Base-by-base conservation (phyloP, 2,113 vertebrate genomes). In the Seriola rivoliana region DNA sequence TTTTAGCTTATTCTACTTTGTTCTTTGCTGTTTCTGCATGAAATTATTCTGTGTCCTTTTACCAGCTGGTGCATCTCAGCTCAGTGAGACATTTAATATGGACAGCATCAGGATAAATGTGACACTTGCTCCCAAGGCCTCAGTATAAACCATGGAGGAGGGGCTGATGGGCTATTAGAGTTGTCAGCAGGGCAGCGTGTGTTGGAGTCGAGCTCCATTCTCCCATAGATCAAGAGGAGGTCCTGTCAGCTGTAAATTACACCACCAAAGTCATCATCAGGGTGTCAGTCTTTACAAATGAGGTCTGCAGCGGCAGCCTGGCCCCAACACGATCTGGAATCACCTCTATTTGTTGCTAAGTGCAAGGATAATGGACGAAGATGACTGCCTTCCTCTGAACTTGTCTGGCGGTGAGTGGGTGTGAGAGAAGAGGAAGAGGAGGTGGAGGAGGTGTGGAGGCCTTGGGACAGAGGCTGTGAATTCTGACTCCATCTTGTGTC, bases 211-310 rank as follows among this genome's bases (percentile, higher is more conserved):
- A 64, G 77, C 64, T 16, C 70, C 21, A 19, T 75, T 66, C 75
- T 8, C 55, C 71, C 52, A n/a, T 29, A 57, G 78, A 63, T 68
- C 59, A 62, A 14, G 81, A 80, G 16, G 29, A 23, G 66, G 19
- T 57, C 54, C 71, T 50, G 66, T 72, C 59, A 2, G 48, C 85
- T 42, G 75, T 85, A 80, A 88, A 91, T 88, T 60, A 90, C 85
- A 63, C 44, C 67, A 21, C 21, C 77, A 13, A 36, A 67, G 81
- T 78, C 86, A 63, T 87, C 88, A 62, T 85, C 69, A 23, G 46
- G 23, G 23, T 52, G 81, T 75, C 48, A 29, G 50, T 75, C 76
- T 71, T 73, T 81, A 84, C 80, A 88, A 80, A 90, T 81, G 64
- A 91, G 71, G 64, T 80, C 64, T 81, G 64, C 62, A 57, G 73